Percentiles rank a stretch among this genome's conserved stretches.
phyloP scores from a whole-genome alignment of 2,113 vertebrate genomes.

The Phrynosoma blainvillii region DNA sequence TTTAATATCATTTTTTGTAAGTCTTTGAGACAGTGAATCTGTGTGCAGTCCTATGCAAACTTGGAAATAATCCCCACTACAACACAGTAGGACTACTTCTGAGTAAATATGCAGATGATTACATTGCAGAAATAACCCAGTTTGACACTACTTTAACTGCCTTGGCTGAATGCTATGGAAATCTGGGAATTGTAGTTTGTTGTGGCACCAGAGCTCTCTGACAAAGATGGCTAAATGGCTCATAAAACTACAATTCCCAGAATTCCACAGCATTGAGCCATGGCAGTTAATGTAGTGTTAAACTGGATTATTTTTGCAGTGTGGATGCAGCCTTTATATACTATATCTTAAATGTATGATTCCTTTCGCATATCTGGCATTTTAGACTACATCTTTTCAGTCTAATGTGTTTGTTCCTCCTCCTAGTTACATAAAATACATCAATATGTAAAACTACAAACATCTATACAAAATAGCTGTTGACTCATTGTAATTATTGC shows the following conservation, averaged over 20 bases:
- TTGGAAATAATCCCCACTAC: not conserved
- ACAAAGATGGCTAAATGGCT: no score
- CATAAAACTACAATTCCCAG: no score
- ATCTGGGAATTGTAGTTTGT: no score
- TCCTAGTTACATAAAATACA: slow-evolving; percentile 3
- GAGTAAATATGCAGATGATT: not conserved
- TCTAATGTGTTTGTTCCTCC: not conserved
- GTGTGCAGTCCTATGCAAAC: not conserved
- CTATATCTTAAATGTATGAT: not conserved
- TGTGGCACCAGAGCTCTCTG: no score
- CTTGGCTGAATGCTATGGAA: no score
- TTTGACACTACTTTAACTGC: no score
- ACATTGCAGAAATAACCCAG: not conserved
- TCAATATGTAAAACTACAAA: slow-evolving; percentile 4
- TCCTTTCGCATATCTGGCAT: not conserved
- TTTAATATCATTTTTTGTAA: not conserved
- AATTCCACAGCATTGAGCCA: no score
- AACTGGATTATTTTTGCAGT: not conserved
- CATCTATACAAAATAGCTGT: not conserved
- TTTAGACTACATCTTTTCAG: not conserved
- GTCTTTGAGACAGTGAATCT: not conserved
- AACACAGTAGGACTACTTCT: not conserved
- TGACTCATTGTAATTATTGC: not conserved
- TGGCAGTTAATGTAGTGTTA: no score
- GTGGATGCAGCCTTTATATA: not conserved